Evolutionary conservation across 2,888 invertebrate genomes (phyloP).

Genomic region (Drosophila lacicola): DNA sequence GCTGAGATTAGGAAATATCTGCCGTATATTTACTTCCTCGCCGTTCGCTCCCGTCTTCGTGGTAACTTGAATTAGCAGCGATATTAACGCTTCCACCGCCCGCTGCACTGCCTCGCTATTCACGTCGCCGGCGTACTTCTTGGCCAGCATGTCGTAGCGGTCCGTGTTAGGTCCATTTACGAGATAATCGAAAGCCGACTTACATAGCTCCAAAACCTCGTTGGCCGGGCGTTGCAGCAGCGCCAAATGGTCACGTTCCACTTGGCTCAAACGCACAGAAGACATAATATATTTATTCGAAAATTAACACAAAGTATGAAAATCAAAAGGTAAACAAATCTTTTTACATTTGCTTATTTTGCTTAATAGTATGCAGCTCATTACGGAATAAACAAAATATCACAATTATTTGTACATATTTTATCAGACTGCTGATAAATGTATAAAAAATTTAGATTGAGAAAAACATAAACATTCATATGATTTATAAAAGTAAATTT

Average conservation of each 20-base stretch:
- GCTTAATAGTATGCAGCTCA: constrained; percentile 37
- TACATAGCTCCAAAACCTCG: constrained; percentile 88
- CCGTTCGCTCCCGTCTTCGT: constrained; percentile 88
- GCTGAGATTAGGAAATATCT: constrained; percentile 69
- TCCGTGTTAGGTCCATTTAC: constrained; percentile 87
- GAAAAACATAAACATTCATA: too few relatives aligned
- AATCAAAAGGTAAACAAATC: constrained; percentile 37
- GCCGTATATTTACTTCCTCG: constrained; percentile 61
- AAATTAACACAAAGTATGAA: constrained; percentile 31
- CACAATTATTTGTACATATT: neutral
- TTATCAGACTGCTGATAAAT: neutral
- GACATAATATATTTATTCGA: constrained; percentile 36
- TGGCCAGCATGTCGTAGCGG: constrained; percentile 85
- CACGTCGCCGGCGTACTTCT: constrained; percentile 85
- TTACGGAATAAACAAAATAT: neutral
- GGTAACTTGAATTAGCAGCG: constrained; percentile 89
- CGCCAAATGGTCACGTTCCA: constrained; percentile 87
- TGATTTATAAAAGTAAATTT: neutral
- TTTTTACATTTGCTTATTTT: constrained; percentile 20
- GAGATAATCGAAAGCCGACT: constrained; percentile 87
- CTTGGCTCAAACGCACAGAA: constrained; percentile 85
- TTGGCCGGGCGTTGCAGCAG: constrained; percentile 86
- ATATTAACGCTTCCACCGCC: constrained; percentile 90
- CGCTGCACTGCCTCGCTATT: constrained; percentile 85
- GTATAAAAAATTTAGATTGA: neutral